Base-by-base conservation (phyloP, 2,888 invertebrate species). In the Pandemis heparana region DNA sequence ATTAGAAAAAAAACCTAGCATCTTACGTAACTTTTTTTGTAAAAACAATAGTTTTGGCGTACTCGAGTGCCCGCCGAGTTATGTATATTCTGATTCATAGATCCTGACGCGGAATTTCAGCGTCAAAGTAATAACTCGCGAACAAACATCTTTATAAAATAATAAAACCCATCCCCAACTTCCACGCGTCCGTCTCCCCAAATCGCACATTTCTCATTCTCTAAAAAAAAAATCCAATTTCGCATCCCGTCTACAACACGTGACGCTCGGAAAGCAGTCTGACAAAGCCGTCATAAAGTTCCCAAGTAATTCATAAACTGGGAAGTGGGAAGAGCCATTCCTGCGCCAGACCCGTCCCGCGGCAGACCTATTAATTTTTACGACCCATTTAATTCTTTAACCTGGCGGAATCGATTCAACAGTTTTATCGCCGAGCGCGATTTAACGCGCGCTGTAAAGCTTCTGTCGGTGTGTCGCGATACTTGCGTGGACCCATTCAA, bases 371-470 rank as follows among this genome's bases (percentile, higher is more conserved):
- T 93, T 92, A 92, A 92, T 92, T 92, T 92, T 94, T 92, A 93
- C 91, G 90, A 88, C 80, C 91, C 92, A 93, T 93, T 93, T 91
- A 91, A 89, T 91, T 91, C 92, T 89, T 91, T 89, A 92, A 92
- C 91, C 89, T 91, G 90, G 87, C 85, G 87, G 91, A 91, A 92
- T 92, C 91, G 89, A 93, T 93, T 91, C 92, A 89, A 89, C 90
- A 88, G 87, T 91, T 91, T 90, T 89, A 91, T 88, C 84, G 87
- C 77, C 82, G 80, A 83, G 79, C 75, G 85, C 86, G 87, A 89
- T 91, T 92, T 65, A 65, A 65, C 65, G 65, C 65, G 38, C 79
- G 85, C 82, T 87, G 86, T 91, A 89, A 90, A 91, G 87, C 89
- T 89, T 87, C 91, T 87, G 88, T 84, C 65, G 48, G 81, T 82